Evolutionary conservation across 1,140 invertebrate genomes (phyloP), one percentile per base, ranked within the genome.

Genomic region (Dinoponera quadriceps): DNA sequence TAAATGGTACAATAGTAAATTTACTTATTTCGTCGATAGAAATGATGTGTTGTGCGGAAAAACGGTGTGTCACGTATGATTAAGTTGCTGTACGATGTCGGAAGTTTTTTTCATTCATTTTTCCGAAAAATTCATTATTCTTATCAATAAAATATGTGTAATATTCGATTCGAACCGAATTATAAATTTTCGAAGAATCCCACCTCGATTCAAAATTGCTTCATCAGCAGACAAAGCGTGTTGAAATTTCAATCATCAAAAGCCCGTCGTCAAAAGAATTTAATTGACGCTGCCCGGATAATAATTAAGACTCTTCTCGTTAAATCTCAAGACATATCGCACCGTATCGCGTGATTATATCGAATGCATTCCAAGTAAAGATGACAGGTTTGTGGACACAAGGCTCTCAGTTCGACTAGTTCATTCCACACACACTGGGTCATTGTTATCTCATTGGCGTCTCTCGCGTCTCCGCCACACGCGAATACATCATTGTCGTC

Each of bases 391-490:
- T 25, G 63, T 63, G 22, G 68, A 71, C 59, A 84, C 49, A 85
- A 71, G 71, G 38, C 60, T 80, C 29, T 87, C 65, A 77, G 62
- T 77, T 84, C 27, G 69, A 71, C 51, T 55, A 38, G 71, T 55
- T 74, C 44, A 57, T 80, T 85, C 69, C 84, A 66, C 65, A 57
- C 57, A 88, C 86, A 88, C 86, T 85, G 74, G 82, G 38, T 72
- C 86, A 88, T 88, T 88, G 87, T 88, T 88, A 88, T 88, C 78
- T 88, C 87, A 85, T 88, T 88, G 87, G 71, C 84, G 80, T 85
- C 72, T 62, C 57, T 55, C 22, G 38, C 57, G 75, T 84, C 78
- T 60, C 20, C 55, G 59, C 29, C 25, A 78, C 11, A 16, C 72
- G 54, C 51, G 51, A 62, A 78, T 59, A 51, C 44, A 65, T 83